Percentiles rank a stretch among this genome's conserved stretches.
These are phyloP conservation scores for Eulemur albifrons DNA, from an alignment of 2,797 vertebrate species.

Conservation along the genomic window DNA sequence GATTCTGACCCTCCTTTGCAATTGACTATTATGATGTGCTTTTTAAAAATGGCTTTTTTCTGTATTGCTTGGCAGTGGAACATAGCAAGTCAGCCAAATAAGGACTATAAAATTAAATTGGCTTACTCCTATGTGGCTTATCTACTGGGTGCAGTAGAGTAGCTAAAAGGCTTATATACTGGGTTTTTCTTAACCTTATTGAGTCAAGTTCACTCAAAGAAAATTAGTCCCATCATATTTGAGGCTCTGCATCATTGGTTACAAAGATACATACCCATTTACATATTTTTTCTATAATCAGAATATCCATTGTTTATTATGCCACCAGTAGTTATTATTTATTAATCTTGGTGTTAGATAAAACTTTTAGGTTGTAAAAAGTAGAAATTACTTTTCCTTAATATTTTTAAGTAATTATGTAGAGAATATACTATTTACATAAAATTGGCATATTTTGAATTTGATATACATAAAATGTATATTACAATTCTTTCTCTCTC, in stretches of 20 bases:
- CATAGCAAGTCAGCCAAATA: conserved; percentile 38
- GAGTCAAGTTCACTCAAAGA: not conserved
- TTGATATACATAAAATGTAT: not conserved
- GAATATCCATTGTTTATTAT: not conserved
- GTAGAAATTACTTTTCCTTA: not conserved
- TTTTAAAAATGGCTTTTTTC: not conserved
- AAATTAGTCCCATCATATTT: not conserved
- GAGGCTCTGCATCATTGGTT: not conserved
- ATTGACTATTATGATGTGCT: not conserved
- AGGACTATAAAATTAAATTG: conserved; percentile 56
- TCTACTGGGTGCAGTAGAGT: not conserved
- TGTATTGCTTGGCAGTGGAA: conserved; percentile 21
- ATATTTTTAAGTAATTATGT: not conserved
- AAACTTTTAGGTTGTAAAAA: not conserved
- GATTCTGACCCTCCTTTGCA: conserved; percentile 24
- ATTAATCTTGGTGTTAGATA: not conserved
- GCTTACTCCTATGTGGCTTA: not conserved
- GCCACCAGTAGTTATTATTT: not conserved
- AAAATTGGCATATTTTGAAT: conserved; percentile 31
- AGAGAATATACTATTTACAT: not conserved
- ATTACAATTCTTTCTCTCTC: not conserved
- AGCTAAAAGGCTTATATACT: not conserved
- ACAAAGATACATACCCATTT: not conserved
- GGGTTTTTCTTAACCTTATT: not conserved
- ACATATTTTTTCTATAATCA: not conserved